Percentiles rank a stretch among this genome's conserved stretches.
These are phyloP conservation scores for Solea solea DNA, from an alignment of 2,113 vertebrate genomes.

Conservation along the genomic window DNA sequence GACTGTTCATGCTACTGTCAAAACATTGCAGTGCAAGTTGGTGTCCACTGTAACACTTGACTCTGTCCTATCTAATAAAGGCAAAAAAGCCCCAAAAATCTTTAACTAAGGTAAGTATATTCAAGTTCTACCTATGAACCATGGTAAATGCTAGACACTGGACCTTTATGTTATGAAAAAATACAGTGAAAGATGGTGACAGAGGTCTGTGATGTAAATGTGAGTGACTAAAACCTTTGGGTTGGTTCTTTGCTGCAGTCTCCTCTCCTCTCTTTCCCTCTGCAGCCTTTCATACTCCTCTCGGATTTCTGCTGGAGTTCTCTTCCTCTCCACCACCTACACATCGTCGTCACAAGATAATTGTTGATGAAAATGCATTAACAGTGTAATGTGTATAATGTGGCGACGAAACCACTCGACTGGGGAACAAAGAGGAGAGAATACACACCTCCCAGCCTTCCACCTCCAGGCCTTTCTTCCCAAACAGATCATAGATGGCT, in stretches of 20 bases:
- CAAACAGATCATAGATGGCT: conserved; percentile 98
- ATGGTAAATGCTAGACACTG: no score
- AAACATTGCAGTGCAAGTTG: no score
- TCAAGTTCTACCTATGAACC: no score
- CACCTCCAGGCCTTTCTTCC: conserved; percentile 96
- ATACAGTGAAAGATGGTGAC: no score
- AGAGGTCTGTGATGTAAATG: neutral
- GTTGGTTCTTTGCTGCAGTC: conserved; percentile 95
- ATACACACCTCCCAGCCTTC: conserved; percentile 97
- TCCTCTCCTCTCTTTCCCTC: conserved; percentile 91
- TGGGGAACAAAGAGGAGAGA: neutral
- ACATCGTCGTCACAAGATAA: conserved; percentile 9
- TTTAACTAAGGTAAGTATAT: no score
- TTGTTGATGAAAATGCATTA: neutral
- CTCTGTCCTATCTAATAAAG: no score
- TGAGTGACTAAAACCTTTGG: conserved; percentile 87
- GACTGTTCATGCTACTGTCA: no score
- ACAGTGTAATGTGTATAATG: neutral
- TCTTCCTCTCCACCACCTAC: conserved; percentile 94
- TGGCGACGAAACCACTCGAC: conserved; percentile 1
- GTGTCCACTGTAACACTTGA: no score
- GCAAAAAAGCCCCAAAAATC: no score
- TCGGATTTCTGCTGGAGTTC: conserved; percentile 93
- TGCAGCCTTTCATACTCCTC: conserved; percentile 96
- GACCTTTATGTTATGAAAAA: no score